Percentiles rank a stretch among this genome's conserved stretches.
Evolutionary conservation across 2,797 vertebrate species (phyloP).

Genomic region (Salmo trutta): DNA sequence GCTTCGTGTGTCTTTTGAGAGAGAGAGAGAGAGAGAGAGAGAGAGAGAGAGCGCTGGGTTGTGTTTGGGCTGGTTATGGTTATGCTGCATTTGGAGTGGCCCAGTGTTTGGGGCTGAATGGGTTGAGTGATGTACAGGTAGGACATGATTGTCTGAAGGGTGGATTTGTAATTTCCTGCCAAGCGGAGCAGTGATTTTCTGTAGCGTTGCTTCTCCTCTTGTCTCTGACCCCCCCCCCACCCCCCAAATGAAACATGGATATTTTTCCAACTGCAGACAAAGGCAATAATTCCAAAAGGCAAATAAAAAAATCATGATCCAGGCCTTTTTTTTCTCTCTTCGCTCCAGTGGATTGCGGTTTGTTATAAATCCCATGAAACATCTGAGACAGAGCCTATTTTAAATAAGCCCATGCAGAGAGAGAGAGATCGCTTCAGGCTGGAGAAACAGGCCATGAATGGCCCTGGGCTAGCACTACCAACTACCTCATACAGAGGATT

Average conservation of each 20-base stretch:
- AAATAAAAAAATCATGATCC: slow-evolving; percentile 34
- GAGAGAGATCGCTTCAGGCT: slow-evolving; percentile 39
- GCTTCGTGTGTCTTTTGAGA: not conserved
- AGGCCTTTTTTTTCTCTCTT: slow-evolving; percentile 36
- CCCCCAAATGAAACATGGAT: slow-evolving; percentile 48
- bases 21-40: not conserved
- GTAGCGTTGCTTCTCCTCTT: not conserved
- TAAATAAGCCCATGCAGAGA: slow-evolving; percentile 57
- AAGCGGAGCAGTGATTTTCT: slow-evolving; percentile 17
- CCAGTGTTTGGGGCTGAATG: not conserved
- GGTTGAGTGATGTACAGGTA: slow-evolving; percentile 44
- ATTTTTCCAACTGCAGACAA: slow-evolving; percentile 48
- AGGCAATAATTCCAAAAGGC: slow-evolving; percentile 36
- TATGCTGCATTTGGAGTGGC: not conserved
- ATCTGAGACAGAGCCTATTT: slow-evolving; percentile 69
- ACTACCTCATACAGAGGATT: slow-evolving; percentile 55
- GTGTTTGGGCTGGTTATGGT: slow-evolving; percentile 4
- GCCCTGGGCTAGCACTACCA: slow-evolving; percentile 17
- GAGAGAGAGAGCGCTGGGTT: not conserved
- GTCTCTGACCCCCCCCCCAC: not conserved
- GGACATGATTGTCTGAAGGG: slow-evolving; percentile 43
- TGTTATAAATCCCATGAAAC: slow-evolving; percentile 57
- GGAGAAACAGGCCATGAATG: slow-evolving; percentile 12
- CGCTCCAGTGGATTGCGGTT: slow-evolving; percentile 61
- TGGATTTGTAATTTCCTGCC: slow-evolving; percentile 55